Conservation (phyloP, 2,113 vertebrate genomes). For the Trachemys scripta region DNA sequence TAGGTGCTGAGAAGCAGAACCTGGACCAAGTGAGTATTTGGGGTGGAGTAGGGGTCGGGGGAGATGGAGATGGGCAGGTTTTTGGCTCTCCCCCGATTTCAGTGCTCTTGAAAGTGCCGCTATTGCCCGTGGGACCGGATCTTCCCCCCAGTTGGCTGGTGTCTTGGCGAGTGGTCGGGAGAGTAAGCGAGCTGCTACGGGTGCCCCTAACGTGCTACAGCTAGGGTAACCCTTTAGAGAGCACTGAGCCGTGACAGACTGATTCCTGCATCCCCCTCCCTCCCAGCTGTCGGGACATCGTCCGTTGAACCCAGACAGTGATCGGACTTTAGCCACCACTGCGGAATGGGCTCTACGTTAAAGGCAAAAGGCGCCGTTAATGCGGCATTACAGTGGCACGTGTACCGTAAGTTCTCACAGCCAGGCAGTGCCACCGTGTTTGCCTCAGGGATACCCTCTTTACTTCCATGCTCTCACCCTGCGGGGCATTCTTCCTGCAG, state of each 20-base stretch:
- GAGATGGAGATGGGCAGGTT: too few species aligned
- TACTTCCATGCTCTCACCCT: background rate
- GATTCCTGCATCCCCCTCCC: background rate
- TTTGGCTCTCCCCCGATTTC: too few species aligned
- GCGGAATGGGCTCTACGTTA: background rate
- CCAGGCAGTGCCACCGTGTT: background rate
- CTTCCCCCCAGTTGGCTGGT: background rate
- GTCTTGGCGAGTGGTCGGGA: rapidly evolving
- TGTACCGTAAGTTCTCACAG: background rate
- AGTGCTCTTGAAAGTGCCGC: too few species aligned
- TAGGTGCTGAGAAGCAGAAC: too few species aligned
- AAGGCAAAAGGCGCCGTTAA: background rate
- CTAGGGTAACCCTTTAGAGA: background rate
- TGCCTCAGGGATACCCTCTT: background rate
- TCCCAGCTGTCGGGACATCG: background rate
- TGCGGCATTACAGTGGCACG: background rate
- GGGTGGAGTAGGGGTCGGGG: background rate
- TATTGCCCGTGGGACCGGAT: background rate
- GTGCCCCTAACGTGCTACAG: background rate
- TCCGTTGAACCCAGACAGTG: background rate
- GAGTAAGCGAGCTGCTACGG: rapidly evolving
- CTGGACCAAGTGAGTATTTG: background rate
- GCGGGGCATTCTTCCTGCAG: too few species aligned
- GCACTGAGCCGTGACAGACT: background rate
- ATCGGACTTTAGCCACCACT: background rate